phyloP scores from a whole-genome alignment of 2,797 vertebrate species.

The Tinamus major region DNA sequence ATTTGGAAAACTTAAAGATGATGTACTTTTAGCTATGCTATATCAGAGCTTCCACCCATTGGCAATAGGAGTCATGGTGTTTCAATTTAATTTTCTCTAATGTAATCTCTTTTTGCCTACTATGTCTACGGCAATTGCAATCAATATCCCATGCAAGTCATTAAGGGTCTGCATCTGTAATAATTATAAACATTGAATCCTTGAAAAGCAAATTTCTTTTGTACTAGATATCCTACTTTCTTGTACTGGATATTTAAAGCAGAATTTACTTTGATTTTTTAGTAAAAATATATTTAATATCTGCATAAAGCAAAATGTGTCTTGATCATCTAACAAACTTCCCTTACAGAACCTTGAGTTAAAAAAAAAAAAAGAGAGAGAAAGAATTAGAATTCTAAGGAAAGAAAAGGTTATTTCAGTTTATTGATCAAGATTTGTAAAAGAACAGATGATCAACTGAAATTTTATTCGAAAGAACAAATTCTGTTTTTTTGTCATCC shows the following conservation, averaged over 20 bases:
- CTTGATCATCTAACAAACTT: not conserved
- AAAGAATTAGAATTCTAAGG: not conserved
- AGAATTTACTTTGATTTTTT: not conserved
- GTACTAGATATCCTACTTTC: not conserved
- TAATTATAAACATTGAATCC: not conserved
- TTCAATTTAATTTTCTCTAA: constrained; percentile 48
- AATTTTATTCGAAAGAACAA: not conserved
- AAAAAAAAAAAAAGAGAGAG: not conserved
- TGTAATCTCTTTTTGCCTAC: not conserved
- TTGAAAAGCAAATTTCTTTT: not conserved
- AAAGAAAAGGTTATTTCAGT: not conserved
- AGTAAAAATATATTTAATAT: not conserved
- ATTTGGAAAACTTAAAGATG: not conserved
- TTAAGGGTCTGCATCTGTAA: not conserved
- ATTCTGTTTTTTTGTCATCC: not conserved
- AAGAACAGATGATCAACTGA: not conserved
- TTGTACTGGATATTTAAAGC: not conserved
- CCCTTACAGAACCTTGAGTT: not conserved
- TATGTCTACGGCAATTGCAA: constrained; percentile 32
- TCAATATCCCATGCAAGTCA: constrained; percentile 14
- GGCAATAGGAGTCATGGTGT: not conserved
- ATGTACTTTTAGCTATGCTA: not conserved
- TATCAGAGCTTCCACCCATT: not conserved
- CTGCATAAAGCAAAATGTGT: not conserved
- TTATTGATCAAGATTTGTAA: not conserved